phyloP scores from a whole-genome alignment of 2,797 vertebrate species.

The Phalloptychus januarius region DNA sequence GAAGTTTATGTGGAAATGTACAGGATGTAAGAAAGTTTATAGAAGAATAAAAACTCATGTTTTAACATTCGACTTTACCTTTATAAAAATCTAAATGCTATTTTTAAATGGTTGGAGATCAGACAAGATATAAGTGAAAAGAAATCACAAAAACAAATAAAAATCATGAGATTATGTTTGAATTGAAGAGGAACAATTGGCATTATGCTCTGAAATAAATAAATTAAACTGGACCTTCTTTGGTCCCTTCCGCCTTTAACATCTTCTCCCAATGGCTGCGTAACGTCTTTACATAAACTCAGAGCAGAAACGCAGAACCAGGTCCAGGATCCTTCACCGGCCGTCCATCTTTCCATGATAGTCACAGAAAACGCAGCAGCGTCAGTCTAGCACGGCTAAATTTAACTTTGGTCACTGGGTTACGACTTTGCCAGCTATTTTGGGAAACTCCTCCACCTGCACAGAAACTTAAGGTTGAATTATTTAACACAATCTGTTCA shows the following conservation, averaged over 20 bases:
- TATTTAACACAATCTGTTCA: neutral
- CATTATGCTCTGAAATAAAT: neutral
- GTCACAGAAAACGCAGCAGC: neutral
- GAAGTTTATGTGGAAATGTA: neutral
- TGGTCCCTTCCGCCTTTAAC: neutral
- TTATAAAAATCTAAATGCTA: neutral
- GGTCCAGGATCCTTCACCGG: neutral
- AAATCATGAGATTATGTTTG: neutral
- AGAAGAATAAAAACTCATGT: neutral
- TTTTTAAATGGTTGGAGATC: neutral
- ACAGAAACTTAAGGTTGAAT: neutral
- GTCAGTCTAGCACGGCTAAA: conserved; percentile 1
- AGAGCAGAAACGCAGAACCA: neutral
- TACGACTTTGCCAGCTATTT: conserved; percentile 4
- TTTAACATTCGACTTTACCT: neutral
- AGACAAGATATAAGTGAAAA: neutral
- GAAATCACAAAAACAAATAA: neutral
- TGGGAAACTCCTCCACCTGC: neutral
- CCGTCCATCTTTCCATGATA: neutral
- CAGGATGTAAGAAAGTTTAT: neutral
- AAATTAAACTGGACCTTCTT: neutral
- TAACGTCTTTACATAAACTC: neutral
- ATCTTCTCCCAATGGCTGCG: neutral
- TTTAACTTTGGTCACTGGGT: conserved; percentile 1
- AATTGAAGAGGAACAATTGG: neutral